These are phyloP conservation scores for Halyomorpha halys DNA, from an alignment of 1,140 invertebrate species.

Conservation along the genomic window DNA sequence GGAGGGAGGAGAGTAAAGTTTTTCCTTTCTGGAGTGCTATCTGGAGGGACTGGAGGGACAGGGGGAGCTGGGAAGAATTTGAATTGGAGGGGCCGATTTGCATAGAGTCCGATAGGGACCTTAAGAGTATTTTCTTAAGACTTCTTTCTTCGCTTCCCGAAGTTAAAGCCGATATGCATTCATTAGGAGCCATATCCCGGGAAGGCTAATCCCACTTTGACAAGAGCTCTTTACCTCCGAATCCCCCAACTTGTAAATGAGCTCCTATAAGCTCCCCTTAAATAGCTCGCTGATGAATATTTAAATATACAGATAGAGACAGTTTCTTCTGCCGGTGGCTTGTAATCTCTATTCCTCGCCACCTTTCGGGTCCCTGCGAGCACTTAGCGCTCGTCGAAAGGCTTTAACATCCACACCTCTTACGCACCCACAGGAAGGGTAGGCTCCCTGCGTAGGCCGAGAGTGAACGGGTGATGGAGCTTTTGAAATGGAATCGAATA, in stretches of 20 bases:
- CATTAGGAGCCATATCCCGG: background rate
- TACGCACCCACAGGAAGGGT: too few relatives aligned
- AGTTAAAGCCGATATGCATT: conserved; percentile 10
- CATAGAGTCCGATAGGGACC: conserved; percentile 8
- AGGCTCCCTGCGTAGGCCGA: too few relatives aligned
- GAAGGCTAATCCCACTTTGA: conserved; percentile 24
- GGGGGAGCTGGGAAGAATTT: background rate
- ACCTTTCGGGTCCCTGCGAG: too few relatives aligned
- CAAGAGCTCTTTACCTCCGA: conserved; percentile 23
- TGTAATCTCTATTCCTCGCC: too few relatives aligned
- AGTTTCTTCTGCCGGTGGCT: background rate
- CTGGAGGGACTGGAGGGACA: background rate
- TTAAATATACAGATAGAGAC: conserved; percentile 20
- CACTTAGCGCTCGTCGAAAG: too few relatives aligned
- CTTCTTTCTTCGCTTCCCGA: conserved; percentile 4
- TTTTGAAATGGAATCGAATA: too few relatives aligned
- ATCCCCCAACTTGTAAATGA: conserved; percentile 26
- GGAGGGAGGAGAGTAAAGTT: background rate
- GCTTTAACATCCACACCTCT: too few relatives aligned
- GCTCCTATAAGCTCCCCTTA: conserved; percentile 22
- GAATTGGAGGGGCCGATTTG: conserved; percentile 1
- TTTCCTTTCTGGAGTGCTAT: background rate
- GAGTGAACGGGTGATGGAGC: too few relatives aligned
- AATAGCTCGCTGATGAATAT: conserved; percentile 25
- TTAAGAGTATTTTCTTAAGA: conserved; percentile 9